Evolutionary conservation across 2,113 vertebrate species (phyloP).

Genomic region (Addax nasomaculatus): DNA sequence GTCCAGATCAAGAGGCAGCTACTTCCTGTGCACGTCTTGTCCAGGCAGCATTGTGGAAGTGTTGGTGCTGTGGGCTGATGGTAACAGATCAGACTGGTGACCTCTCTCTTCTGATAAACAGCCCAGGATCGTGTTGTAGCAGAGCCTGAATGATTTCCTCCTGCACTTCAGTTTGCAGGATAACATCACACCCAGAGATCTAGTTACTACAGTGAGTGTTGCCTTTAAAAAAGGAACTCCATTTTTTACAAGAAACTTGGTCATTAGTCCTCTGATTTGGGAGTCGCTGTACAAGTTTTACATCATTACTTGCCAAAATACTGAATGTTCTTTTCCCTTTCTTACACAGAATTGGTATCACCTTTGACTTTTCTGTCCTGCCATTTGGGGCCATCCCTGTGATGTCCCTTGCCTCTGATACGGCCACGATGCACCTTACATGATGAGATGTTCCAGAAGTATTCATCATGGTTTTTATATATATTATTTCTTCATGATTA

Average conservation of each 20-base stretch:
- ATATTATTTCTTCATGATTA: background rate
- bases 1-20: too few species aligned
- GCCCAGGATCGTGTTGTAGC: background rate
- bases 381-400: background rate
- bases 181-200: background rate
- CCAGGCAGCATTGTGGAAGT: background rate
- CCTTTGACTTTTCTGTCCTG: background rate
- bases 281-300: background rate
- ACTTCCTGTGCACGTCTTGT: background rate
- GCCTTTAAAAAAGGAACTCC: background rate
- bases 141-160: too few species aligned
- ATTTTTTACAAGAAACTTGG: background rate
- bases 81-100: accelerated
- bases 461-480: background rate
- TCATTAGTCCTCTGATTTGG: background rate
- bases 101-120: background rate
- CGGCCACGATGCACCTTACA: background rate
- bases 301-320: background rate
- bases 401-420: background rate
- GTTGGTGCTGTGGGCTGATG: background rate
- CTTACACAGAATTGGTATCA: background rate
- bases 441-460: background rate
- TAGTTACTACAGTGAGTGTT: background rate
- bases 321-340: background rate
- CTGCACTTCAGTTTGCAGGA: background rate